Conservation (phyloP, 2,113 vertebrate species). For the Heterochromis multidens region DNA sequence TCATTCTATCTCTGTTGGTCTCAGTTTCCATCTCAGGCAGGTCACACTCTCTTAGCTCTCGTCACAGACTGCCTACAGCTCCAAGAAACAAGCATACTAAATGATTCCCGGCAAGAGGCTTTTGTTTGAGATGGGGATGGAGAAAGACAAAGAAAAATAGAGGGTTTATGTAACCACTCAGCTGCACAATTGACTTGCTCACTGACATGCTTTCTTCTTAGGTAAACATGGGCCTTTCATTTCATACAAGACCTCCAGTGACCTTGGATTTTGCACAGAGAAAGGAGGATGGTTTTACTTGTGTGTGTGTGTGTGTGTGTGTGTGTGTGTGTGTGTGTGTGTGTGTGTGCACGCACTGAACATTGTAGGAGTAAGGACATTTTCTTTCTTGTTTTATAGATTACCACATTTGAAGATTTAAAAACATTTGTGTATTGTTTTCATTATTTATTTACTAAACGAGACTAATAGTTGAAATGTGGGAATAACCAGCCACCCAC, state of each 20-base stretch:
- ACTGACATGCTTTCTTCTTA: constrained; percentile 42
- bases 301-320: not conserved
- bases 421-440: not conserved
- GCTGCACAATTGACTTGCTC: constrained; percentile 47
- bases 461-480: not conserved
- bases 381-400: not conserved
- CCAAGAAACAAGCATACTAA: constrained; percentile 46
- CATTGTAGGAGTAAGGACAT: not conserved
- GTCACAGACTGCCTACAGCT: constrained; percentile 40
- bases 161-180: constrained; percentile 60
- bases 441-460: not conserved
- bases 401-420: not conserved
- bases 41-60: constrained; percentile 56
- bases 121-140: constrained; percentile 48
- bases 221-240: constrained; percentile 46
- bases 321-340: not conserved
- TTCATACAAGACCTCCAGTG: constrained; percentile 41
- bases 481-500: not conserved
- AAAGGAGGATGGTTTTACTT: not conserved
- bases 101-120: constrained; percentile 54
- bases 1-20: constrained; percentile 13
- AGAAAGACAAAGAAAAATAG: constrained; percentile 40
- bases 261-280: constrained; percentile 18
- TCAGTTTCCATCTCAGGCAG: constrained; percentile 41
- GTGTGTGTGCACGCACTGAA: not conserved